Base-by-base conservation (phyloP, 2,113 vertebrate species). In the Myotis yumanensis region DNA sequence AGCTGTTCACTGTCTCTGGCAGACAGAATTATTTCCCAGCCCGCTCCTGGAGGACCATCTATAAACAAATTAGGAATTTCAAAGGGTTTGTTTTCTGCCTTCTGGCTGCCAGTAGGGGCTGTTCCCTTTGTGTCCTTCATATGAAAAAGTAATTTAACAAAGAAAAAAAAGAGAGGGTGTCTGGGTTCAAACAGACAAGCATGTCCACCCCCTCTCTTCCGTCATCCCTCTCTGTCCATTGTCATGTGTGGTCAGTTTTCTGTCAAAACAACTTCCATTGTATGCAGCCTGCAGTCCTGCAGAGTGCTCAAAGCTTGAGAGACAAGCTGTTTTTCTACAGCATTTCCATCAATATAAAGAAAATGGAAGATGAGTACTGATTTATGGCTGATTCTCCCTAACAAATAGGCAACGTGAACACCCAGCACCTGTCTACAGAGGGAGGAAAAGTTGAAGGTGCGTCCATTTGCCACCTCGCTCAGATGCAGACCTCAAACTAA, bases 1-100 rank as follows among this genome's bases (percentile, higher is more conserved):
- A 97, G 91, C 89, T 95, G 81, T 94, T 97, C 90, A 15, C 76
- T 97, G 84, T 97, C 81, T 98, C 88, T 83, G 82, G 95, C 97
- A 97, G 82, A 96, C 88, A 97, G 97, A 97, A 97, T 93, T 97
- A 95, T 98, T 98, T 98, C 97, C 84, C 93, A 97, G 43, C 57
- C 3, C 86, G 32, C 54, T 98, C 80, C 93, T 92, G 7, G 7
- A 97, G 94, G 95, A 96, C 93, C 76, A 91, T 92, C 93, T 94
- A 94, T 96, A 97, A 97, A 96, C 35, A 97, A 97, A 98, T 30
- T 95, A 94, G 83, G 91, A 95, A 97, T 96, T 97, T 98, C 96
- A 96, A 89, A 94, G 90, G 23, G 69, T 92, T 97, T 98, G 79
- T 97, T 97, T 97, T 96, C 86, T 96, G 90, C 84, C 82, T 97